A percentile compares a stretch with the other conserved stretches of the same genome.
These are phyloP conservation scores for Sciurus carolinensis DNA, from an alignment of 2,797 vertebrate species.

Conservation along the genomic window DNA sequence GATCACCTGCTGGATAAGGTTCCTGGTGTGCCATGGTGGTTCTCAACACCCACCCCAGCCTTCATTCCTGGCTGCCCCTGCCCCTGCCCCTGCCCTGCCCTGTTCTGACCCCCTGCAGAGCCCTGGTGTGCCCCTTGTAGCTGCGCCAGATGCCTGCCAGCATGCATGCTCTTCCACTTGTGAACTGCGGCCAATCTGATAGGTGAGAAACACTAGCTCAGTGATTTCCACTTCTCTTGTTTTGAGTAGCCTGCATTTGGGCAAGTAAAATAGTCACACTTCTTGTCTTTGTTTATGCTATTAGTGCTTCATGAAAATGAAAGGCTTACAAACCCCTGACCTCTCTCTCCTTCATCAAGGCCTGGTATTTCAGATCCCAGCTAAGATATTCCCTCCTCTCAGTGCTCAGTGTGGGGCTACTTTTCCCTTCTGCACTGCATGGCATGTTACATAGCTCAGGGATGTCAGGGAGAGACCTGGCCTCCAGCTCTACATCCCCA, in stretches of 20 bases:
- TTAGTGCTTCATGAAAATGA: background rate
- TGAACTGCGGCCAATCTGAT: constrained; percentile 43
- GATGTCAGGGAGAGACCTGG: background rate
- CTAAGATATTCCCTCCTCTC: background rate
- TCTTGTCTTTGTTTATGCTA: constrained; percentile 7
- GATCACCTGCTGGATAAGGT: background rate
- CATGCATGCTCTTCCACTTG: background rate
- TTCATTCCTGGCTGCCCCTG: background rate
- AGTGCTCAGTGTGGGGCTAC: background rate
- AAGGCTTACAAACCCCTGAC: background rate
- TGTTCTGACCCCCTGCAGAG: background rate
- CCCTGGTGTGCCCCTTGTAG: background rate
- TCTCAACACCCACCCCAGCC: background rate
- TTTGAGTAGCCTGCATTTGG: background rate
- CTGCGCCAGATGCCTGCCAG: background rate
- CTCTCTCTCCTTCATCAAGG: background rate
- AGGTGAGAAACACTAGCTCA: constrained; percentile 13
- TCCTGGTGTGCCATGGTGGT: background rate
- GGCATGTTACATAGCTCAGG: background rate
- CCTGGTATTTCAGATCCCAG: background rate
- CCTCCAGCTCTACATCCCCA: background rate
- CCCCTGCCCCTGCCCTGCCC: rapidly evolving
- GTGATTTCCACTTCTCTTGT: constrained; percentile 51
- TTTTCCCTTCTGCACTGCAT: background rate
- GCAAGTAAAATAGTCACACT: background rate